Base-by-base conservation (phyloP, 2,888 invertebrate genomes). In the Zelleria hepariella region DNA sequence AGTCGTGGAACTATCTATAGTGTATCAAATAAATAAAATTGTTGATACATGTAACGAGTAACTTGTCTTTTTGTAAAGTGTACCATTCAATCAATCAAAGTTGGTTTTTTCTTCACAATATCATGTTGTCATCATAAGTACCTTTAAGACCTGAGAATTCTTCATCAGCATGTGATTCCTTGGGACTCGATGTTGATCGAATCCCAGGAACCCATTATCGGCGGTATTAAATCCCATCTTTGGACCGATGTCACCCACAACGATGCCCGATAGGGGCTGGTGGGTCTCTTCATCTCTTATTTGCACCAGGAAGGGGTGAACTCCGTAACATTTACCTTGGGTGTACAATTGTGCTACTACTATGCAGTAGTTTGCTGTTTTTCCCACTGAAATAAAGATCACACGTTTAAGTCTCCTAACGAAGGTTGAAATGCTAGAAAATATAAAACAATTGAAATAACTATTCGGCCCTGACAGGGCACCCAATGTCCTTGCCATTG, bases 251-350 rank as follows among this genome's bases (percentile, higher is more conserved):
- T 98, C 98, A 0, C 98, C 98, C 58, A 98, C 92, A 74, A 93
- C 94, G 59, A 98, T 93, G 70, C 96, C 97, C 4, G 93, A 92
- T 69, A 97, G 70, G 0, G 97, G 96, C 73, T 91, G 85, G 72
- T 98, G 97, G 0, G 96, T 96, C 6, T 96, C 93, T 72, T 93
- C 91, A 69, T 96, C 94, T 62, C 98, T 90, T 15, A 98, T 86
- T 77, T 96, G 97, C 0, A 98, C 96, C 64, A 98, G 91, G 74
- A 98, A 98, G 0, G 96, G 93, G 73, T 98, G 97, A 60, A 96
- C 92, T 1, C 98, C 98, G 70, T 94, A 92, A 70, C 94, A 93
- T 72, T 92, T 85, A 0, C 94, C 95, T 69, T 94, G 91, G 0
- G 95, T 95, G 70, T 94, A 92, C 7, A 98, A 86, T 76, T 97